A percentile compares a stretch with the other conserved stretches of the same genome.
Conservation (phyloP, 2,113 vertebrate species). For the Lontra canadensis region DNA sequence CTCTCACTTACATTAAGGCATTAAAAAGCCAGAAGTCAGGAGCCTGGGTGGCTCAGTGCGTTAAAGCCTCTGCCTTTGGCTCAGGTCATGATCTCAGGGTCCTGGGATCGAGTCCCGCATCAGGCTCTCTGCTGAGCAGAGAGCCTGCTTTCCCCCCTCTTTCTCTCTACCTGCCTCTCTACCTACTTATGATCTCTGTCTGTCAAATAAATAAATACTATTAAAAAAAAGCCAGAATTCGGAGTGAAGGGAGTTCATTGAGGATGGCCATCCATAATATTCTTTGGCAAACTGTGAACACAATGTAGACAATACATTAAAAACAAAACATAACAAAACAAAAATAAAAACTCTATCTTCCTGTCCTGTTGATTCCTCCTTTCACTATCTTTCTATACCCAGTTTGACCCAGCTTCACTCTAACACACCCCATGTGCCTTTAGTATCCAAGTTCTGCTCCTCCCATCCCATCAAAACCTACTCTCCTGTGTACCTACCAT, state of each 20-base stretch:
- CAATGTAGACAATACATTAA: slow-evolving; percentile 6
- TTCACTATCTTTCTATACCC: not conserved
- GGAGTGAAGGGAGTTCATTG: not conserved
- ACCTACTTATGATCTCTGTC: no score
- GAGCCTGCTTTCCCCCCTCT: no score
- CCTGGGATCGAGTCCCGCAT: no score
- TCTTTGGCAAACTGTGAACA: not conserved
- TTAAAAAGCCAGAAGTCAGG: not conserved
- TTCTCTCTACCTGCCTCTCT: no score
- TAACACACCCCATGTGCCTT: not conserved
- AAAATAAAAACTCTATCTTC: not conserved
- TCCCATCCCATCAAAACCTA: not conserved
- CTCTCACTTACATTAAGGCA: not conserved
- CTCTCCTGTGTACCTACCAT: not conserved
- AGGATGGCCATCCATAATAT: not conserved
- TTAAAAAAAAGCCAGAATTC: not conserved
- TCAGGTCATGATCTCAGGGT: no score
- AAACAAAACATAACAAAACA: not conserved
- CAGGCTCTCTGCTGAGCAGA: no score
- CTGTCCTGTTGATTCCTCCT: not conserved
- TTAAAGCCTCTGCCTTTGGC: no score
- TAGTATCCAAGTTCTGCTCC: not conserved
- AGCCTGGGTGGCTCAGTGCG: no score
- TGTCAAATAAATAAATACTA: no score
- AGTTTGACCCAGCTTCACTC: not conserved